Base-by-base conservation (phyloP, 2,888 invertebrate genomes). In the Spialia ferax region DNA sequence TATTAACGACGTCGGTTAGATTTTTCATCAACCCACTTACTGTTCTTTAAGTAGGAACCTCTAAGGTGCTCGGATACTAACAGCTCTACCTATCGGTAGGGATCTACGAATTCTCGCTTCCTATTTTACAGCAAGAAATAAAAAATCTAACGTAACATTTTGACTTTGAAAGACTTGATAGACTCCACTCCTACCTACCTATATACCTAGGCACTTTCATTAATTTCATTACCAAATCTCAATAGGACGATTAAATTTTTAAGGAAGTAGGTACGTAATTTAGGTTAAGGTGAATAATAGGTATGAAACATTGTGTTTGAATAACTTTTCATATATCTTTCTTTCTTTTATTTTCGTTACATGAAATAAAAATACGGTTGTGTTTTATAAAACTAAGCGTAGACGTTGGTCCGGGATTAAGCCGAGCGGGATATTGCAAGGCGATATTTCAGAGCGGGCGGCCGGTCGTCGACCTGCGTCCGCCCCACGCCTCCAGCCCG, bases 361-460 rank as follows among this genome's bases (percentile, higher is more conserved):
- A 50, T 32, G 59, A 72, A 8, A 55, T 66, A 48, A 64, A 45
- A 64, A 45, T 62, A 69, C 72, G 70, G 71, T 45, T 55, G 22
- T 67, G 63, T 68, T 71, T 69, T 81, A 81, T 85, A 85, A 86
- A 84, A 84, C 79, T 81, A 75, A 79, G 81, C 76, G 74, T 76
- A 84, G 80, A 79, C 79, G 80, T 72, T 69, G 71, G 70, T 77
- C 77, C 77, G 76, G 83, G 84, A 86, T 86, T 87, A 88, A 84
- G 82, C 80, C 79, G 76, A 80, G 82, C 81, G 75, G 84, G 87
- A 89, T 90, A 91, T 91, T 87, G 89, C 88, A 79, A 84, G 83
- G 84, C 85, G 87, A 82, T 89, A 87, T 90, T 88, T 85, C 86
- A 85, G 87, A 82, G 83, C 80, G 85, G 86, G 89, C 89, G 87